Evolutionary conservation across 1,140 invertebrate species (phyloP).

Genomic region (Neelides sp.): DNA sequence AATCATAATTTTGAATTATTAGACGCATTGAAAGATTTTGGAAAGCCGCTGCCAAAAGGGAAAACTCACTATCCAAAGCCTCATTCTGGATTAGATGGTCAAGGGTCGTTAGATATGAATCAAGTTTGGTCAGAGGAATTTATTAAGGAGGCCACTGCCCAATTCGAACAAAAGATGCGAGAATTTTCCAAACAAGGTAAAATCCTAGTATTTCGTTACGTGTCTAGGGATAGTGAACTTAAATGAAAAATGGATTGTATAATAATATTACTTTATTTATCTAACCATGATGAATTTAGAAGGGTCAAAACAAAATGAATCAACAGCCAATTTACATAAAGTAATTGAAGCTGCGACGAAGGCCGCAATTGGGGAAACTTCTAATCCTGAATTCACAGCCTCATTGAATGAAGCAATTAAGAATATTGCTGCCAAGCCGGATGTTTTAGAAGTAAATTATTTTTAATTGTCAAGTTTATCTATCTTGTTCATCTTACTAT

Average conservation of each 20-base stretch:
- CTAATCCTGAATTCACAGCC: constrained; percentile 35
- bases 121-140: constrained; percentile 49
- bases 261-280: neutral
- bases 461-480: constrained; percentile 1
- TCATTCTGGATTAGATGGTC: neutral
- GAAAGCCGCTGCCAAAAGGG: constrained; percentile 22
- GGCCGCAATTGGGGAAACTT: constrained; percentile 19
- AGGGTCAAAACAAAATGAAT: too few relatives aligned
- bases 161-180: constrained; percentile 49
- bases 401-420: constrained; percentile 39
- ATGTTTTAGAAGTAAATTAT: constrained; percentile 12
- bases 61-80: constrained; percentile 4
- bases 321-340: constrained; percentile 37
- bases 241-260: neutral
- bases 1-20: constrained; percentile 4
- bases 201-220: too few relatives aligned
- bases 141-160: constrained; percentile 45
- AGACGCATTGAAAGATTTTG: constrained; percentile 32
- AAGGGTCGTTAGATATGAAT: constrained; percentile 24
- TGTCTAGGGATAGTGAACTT: too few relatives aligned
- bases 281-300: too few relatives aligned
- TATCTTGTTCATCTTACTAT: neutral
- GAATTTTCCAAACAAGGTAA: constrained; percentile 33
- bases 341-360: constrained; percentile 35
- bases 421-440: constrained; percentile 36